These are phyloP conservation scores for Siniperca undulata DNA, from an alignment of 2,797 vertebrate genomes.

Conservation along the genomic window DNA sequence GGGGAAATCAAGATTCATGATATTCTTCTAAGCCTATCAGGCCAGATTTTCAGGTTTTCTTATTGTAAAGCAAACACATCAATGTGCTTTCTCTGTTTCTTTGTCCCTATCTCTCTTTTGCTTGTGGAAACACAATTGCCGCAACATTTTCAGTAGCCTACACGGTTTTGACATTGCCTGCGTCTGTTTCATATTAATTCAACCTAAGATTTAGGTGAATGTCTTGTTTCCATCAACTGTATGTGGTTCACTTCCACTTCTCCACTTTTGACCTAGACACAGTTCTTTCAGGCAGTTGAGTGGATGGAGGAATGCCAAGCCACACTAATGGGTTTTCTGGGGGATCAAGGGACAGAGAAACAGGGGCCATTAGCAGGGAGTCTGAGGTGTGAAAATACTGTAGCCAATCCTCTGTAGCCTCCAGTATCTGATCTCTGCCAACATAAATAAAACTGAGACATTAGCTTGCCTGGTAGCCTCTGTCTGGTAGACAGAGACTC, in stretches of 20 bases:
- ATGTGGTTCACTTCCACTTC: conserved; percentile 68
- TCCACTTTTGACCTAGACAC: conserved; percentile 65
- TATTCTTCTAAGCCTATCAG: conserved; percentile 31
- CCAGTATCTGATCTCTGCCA: conserved; percentile 78
- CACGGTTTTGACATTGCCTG: conserved; percentile 18
- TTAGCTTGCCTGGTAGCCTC: conserved; percentile 71
- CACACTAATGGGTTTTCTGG: conserved; percentile 78
- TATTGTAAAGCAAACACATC: conserved; percentile 23
- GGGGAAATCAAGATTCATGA: conserved; percentile 46
- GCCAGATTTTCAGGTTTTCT: conserved; percentile 42
- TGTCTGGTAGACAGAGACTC: conserved; percentile 62
- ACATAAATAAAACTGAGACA: conserved; percentile 84
- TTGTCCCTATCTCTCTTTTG: conserved; percentile 4
- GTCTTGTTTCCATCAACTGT: conserved; percentile 60
- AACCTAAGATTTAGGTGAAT: conserved; percentile 23
- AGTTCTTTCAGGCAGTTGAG: conserved; percentile 55
- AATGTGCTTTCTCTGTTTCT: background rate
- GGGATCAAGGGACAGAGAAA: conserved; percentile 76
- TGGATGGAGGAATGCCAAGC: conserved; percentile 60
- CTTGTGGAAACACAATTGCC: conserved; percentile 10
- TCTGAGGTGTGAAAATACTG: conserved; percentile 80
- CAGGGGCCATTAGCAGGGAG: conserved; percentile 77
- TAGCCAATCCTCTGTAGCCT: conserved; percentile 68
- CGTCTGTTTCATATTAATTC: conserved; percentile 55
- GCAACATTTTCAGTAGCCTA: conserved; percentile 7